Evolutionary conservation across 2,797 vertebrate species (phyloP).

Genomic region (Sitta carolinensis): DNA sequence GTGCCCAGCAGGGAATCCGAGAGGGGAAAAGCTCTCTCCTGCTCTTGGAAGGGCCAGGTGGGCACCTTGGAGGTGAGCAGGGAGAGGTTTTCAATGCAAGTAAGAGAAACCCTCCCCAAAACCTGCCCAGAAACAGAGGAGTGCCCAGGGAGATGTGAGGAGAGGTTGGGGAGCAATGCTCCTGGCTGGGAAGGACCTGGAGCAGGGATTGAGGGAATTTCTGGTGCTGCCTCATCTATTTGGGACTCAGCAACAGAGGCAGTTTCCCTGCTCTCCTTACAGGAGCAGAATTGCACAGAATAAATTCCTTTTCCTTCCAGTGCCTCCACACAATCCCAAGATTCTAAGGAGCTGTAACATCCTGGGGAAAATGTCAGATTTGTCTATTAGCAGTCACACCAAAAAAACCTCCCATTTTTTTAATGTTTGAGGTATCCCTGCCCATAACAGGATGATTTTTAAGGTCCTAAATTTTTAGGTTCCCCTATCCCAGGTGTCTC

Average conservation of each 20-base stretch:
- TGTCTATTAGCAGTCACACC: not conserved
- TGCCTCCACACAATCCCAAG: not conserved
- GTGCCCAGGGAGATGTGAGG: not conserved
- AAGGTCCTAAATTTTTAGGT: not conserved
- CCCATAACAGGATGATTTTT: not conserved
- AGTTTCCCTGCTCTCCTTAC: not conserved
- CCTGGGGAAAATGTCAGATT: not conserved
- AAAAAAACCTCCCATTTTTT: not conserved
- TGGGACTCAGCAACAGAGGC: fast-evolving
- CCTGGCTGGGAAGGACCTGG: not conserved
- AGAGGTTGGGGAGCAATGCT: not conserved
- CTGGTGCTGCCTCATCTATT: not conserved
- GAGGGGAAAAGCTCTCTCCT: not conserved
- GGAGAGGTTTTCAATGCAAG: not conserved
- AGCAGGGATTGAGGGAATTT: not conserved
- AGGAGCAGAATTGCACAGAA: not conserved
- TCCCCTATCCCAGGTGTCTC: not conserved
- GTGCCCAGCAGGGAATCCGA: not conserved
- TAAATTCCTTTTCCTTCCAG: not conserved
- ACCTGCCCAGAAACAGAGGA: not conserved
- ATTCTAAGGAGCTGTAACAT: not conserved
- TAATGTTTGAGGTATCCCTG: not conserved
- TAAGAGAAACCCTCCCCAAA: not conserved
- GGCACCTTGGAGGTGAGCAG: not conserved
- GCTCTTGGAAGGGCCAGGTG: not conserved